phyloP scores from a whole-genome alignment of 2,797 vertebrate species.

The Pseudotriccus pelzelni region DNA sequence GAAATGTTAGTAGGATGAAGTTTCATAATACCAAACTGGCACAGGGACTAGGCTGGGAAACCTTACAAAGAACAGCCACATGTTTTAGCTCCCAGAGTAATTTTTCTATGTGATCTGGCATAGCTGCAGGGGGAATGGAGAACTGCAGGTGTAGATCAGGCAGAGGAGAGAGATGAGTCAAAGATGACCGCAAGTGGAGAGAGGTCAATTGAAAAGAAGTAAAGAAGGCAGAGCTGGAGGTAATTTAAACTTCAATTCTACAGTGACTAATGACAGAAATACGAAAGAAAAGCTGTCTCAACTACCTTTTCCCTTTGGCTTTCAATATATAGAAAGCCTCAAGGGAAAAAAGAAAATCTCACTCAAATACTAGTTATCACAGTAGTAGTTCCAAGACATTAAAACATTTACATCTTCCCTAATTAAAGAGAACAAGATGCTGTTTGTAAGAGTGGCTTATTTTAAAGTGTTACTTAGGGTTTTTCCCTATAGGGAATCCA shows the following conservation, averaged over 20 bases:
- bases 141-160: conserved; percentile 26
- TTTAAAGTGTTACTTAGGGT: not conserved
- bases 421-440: conserved; percentile 15
- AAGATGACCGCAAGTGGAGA: conserved; percentile 18
- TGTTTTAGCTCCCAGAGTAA: not conserved
- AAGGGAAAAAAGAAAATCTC: not conserved
- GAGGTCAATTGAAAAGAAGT: conserved; percentile 32
- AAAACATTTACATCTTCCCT: conserved; percentile 1
- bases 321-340: conserved; percentile 20
- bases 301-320: not conserved
- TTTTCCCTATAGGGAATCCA: conserved; percentile 6
- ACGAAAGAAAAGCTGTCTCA: conserved; percentile 4
- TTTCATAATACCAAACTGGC: not conserved
- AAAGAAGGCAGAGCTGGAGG: not conserved
- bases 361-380: not conserved
- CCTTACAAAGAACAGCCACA: not conserved
- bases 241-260: conserved; percentile 40
- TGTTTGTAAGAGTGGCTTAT: not conserved
- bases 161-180: conserved; percentile 24
- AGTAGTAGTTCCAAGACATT: not conserved
- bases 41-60: not conserved
- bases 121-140: conserved; percentile 34
- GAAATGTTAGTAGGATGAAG: not conserved
- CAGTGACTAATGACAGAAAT: conserved; percentile 11
- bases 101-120: not conserved